A percentile compares a stretch with the other conserved stretches of the same genome.
Evolutionary conservation across 2,888 invertebrate genomes (phyloP).

Genomic region (Rhagonycha fulva): DNA sequence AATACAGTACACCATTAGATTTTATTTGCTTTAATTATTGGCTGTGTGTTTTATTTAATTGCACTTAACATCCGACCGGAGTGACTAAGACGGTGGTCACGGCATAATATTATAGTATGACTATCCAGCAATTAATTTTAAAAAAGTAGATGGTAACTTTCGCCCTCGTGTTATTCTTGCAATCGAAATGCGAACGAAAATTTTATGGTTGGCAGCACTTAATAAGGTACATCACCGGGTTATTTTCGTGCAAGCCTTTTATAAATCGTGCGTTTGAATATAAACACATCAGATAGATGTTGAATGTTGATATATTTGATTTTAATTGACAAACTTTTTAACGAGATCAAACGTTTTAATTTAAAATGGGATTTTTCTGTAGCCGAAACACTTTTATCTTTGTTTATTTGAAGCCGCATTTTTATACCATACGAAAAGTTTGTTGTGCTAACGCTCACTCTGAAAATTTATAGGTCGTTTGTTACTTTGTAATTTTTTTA

Average conservation of each 20-base stretch:
- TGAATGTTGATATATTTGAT: not conserved
- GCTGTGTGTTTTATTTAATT: not conserved
- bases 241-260: not conserved
- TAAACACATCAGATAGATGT: not conserved
- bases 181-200: not conserved
- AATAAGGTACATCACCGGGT: not conserved
- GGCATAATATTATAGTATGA: not conserved
- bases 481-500: not conserved
- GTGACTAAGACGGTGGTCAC: too few species aligned
- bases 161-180: not conserved
- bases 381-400: not conserved
- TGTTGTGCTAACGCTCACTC: not conserved
- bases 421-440: not conserved
- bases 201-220: not conserved
- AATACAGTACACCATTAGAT: not conserved
- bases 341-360: not conserved
- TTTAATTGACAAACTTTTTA: conserved; percentile 3
- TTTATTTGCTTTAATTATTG: not conserved
- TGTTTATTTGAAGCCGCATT: not conserved
- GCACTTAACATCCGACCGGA: too few species aligned
- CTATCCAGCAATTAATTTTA: too few species aligned
- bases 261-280: not conserved
- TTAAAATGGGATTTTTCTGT: not conserved
- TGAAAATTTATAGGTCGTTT: conserved; percentile 8
- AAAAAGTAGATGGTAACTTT: too few species aligned